These are phyloP conservation scores for Clostera curtula DNA, from an alignment of 2,888 invertebrate genomes.

Conservation along the genomic window DNA sequence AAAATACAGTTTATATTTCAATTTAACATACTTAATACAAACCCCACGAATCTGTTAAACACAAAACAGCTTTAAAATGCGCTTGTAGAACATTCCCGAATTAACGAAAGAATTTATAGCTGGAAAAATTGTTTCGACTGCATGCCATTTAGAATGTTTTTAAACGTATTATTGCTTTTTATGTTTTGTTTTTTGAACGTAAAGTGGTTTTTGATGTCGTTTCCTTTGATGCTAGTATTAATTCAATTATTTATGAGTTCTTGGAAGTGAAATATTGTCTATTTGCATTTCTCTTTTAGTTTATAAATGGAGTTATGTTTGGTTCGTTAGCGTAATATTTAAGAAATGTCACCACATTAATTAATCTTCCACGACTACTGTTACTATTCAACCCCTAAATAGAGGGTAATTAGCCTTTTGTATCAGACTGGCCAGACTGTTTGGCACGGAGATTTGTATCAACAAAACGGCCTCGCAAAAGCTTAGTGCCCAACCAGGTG, in stretches of 20 bases:
- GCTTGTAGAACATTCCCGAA: not conserved
- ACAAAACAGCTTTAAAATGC: not conserved
- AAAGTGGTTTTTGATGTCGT: conserved; percentile 22
- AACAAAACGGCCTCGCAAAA: too few relatives aligned
- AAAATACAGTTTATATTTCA: conserved; percentile 4
- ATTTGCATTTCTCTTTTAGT: conserved; percentile 14
- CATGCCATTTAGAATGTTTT: conserved; percentile 35
- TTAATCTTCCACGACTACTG: too few relatives aligned
- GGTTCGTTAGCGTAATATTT: too few relatives aligned
- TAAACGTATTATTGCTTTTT: conserved; percentile 32
- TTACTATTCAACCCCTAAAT: too few relatives aligned
- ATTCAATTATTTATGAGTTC: conserved; percentile 19
- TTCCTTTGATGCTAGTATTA: conserved; percentile 29
- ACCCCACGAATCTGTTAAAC: too few relatives aligned
- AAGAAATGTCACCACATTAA: too few relatives aligned
- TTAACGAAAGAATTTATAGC: conserved; percentile 25
- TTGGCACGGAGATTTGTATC: too few relatives aligned
- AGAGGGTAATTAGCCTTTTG: too few relatives aligned
- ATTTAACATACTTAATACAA: too few relatives aligned
- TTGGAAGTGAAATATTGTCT: conserved; percentile 11
- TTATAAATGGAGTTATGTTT: not conserved
- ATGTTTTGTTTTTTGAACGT: conserved; percentile 26
- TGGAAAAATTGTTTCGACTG: conserved; percentile 29
- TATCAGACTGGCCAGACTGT: too few relatives aligned
- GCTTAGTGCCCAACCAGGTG: too few relatives aligned